These are phyloP conservation scores for Crotalus helleri DNA, from an alignment of 2,113 vertebrate species.

Conservation along the genomic window DNA sequence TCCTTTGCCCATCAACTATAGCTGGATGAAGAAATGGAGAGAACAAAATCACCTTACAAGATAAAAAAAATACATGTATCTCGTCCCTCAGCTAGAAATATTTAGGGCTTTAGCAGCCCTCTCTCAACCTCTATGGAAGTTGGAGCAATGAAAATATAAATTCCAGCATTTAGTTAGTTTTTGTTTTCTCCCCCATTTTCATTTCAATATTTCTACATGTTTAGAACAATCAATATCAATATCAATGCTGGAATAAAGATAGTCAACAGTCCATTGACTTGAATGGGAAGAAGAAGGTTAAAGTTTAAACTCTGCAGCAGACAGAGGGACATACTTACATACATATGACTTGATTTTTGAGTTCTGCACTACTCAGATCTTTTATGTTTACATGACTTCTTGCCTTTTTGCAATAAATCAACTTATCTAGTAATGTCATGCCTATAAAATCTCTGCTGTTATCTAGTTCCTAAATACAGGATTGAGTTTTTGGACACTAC, in stretches of 20 bases:
- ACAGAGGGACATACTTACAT: background rate
- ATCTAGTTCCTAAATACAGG: background rate
- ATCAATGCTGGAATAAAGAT: background rate
- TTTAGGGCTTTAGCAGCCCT: background rate
- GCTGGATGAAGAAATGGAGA: background rate
- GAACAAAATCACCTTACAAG: background rate
- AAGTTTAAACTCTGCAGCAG: background rate
- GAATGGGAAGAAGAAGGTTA: background rate
- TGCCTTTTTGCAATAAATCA: background rate
- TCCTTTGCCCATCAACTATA: background rate
- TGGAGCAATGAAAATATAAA: background rate
- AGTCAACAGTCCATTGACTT: background rate
- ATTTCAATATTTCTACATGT: background rate
- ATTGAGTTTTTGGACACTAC: background rate
- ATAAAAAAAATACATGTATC: background rate
- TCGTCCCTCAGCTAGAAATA: background rate
- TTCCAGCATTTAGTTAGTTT: background rate
- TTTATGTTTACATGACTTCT: background rate
- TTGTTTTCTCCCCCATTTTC: background rate
- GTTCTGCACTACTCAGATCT: background rate
- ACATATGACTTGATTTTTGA: background rate
- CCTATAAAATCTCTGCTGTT: background rate
- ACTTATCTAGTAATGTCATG: background rate
- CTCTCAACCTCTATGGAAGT: background rate
- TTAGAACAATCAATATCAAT: background rate